A percentile compares a stretch with the other conserved stretches of the same genome.
phyloP scores from a whole-genome alignment of 1,140 invertebrate genomes.

The Drosophila erecta region DNA sequence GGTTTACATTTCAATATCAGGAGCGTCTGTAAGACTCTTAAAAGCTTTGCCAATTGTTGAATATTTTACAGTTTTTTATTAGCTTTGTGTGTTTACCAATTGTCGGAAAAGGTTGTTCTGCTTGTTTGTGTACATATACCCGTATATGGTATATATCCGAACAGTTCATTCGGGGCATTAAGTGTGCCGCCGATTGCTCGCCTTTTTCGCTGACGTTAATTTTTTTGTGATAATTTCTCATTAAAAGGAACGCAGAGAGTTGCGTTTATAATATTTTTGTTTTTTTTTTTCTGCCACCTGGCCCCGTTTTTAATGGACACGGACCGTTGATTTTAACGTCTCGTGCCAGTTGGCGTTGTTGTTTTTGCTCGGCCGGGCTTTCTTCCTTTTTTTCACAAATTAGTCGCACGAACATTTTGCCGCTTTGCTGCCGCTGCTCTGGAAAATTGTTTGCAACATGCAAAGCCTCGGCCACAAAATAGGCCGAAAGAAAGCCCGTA shows the following conservation, averaged over 20 bases:
- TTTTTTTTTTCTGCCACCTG: conserved; percentile 37
- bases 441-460: conserved; percentile 79
- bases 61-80: conserved; percentile 79
- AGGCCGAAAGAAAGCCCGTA: conserved; percentile 50
- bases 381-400: conserved; percentile 71
- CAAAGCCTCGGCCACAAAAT: conserved; percentile 71
- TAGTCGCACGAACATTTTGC: conserved; percentile 81
- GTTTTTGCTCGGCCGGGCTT: conserved; percentile 22
- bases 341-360: conserved; percentile 59
- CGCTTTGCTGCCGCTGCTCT: conserved; percentile 51
- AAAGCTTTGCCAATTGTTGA: conserved; percentile 78
- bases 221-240: conserved; percentile 69
- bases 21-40: conserved; percentile 54
- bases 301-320: conserved; percentile 75
- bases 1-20: conserved; percentile 58
- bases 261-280: conserved; percentile 39
- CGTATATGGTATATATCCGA: conserved; percentile 6
- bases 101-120: conserved; percentile 41
- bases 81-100: conserved; percentile 70
- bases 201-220: conserved; percentile 15
- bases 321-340: conserved; percentile 75
- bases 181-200: conserved; percentile 19
- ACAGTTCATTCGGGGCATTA: conserved; percentile 7
- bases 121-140: conserved; percentile 12
- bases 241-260: conserved; percentile 64